Evolutionary conservation across 2,113 vertebrate genomes (phyloP).

Genomic region (Dipodomys ordii): DNA sequence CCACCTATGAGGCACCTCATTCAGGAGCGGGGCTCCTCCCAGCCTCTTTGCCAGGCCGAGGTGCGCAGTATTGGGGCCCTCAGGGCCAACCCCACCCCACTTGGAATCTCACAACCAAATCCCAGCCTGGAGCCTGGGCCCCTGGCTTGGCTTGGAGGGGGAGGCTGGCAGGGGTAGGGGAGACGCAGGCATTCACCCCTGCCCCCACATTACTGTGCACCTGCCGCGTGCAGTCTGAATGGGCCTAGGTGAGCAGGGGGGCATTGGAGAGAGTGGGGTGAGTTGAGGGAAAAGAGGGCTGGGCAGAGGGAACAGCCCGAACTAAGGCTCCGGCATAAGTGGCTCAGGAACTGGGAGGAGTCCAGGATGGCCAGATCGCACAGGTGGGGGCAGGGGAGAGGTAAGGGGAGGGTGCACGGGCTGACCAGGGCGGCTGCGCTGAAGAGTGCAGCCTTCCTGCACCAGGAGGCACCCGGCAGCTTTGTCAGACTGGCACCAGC

Average conservation of each 20-base stretch:
- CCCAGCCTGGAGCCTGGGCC: not conserved
- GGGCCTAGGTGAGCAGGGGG: not conserved
- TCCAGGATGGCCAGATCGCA: not conserved
- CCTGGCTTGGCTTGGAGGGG: not conserved
- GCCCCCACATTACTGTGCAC: not conserved
- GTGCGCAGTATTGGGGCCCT: not conserved
- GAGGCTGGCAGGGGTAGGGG: not conserved
- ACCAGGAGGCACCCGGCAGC: not conserved
- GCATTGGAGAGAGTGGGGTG: not conserved
- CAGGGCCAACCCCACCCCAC: not conserved
- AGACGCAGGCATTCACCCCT: not conserved
- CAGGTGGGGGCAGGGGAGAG: fast-evolving
- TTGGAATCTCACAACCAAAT: not conserved
- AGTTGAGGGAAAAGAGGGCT: not conserved
- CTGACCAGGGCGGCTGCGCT: fast-evolving
- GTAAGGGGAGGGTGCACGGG: not conserved
- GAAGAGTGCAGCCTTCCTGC: too few species aligned
- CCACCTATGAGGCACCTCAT: not conserved
- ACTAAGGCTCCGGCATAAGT: not conserved
- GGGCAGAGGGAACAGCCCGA: not conserved
- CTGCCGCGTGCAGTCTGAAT: not conserved
- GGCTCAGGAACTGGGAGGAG: not conserved
- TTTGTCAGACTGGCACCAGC: not conserved
- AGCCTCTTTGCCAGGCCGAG: not conserved
- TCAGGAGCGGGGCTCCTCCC: not conserved